phyloP scores from a whole-genome alignment of 2,113 vertebrate species.

The Burhinus bistriatus region DNA sequence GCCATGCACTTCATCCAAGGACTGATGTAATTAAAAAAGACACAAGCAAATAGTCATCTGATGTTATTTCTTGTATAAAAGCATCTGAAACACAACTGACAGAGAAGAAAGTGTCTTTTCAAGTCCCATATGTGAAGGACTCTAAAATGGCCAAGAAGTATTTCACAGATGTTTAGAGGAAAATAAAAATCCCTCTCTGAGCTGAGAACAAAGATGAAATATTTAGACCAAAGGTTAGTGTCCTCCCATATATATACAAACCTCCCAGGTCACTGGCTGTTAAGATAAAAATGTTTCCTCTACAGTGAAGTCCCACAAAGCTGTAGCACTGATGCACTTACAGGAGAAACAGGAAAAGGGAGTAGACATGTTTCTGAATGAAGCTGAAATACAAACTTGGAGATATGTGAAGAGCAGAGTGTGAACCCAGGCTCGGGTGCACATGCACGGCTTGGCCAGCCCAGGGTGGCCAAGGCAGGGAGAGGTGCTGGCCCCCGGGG shows the following conservation, averaged over 20 bases:
- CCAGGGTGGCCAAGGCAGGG: neutral
- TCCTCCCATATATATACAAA: conserved; percentile 66
- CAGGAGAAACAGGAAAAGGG: neutral
- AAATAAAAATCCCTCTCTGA: conserved; percentile 46
- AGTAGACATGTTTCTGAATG: neutral
- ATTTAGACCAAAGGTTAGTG: conserved; percentile 60
- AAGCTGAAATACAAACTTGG: neutral
- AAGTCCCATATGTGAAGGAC: neutral
- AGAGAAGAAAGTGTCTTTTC: neutral
- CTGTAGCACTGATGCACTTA: neutral
- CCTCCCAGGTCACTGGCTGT: conserved; percentile 12
- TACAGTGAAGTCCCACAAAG: neutral
- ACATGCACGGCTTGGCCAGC: rapidly evolving
- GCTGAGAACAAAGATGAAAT: conserved; percentile 57
- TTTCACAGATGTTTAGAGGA: conserved; percentile 56
- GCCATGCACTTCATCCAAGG: neutral
- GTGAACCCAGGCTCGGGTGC: neutral
- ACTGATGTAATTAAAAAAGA: conserved; percentile 38
- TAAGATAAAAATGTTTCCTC: conserved; percentile 29
- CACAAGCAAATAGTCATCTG: neutral
- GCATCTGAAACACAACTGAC: conserved; percentile 5
- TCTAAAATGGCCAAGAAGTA: conserved; percentile 32
- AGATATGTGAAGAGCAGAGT: rapidly evolving
- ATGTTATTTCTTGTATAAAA: conserved; percentile 1
- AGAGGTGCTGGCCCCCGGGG: neutral